Evolutionary conservation across 37 sponge, comb jelly and placozoan genomes (phyloP).

Genomic region (Mnemiopsis leidyi): DNA sequence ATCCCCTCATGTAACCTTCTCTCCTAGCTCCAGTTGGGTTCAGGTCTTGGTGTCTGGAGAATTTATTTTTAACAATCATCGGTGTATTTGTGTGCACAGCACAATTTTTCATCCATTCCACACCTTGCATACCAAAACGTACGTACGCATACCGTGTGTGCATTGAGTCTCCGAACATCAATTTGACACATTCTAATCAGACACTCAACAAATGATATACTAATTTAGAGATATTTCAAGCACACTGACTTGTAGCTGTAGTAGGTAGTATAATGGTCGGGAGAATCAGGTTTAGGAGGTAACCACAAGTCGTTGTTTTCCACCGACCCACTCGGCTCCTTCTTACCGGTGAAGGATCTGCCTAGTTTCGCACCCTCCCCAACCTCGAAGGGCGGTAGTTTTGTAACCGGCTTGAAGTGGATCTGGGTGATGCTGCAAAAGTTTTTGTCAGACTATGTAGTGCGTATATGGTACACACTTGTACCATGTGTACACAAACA

Average conservation of each 20-base stretch:
- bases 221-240: no score
- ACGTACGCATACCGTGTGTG: no score
- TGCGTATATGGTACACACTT: no score
- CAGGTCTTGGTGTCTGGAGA: conserved; percentile 40
- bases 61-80: not conserved
- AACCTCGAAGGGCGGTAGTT: conserved; percentile 53
- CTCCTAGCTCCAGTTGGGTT: conserved; percentile 51
- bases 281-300: conserved; percentile 48
- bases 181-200: no score
- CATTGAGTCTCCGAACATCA: no score
- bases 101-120: no score
- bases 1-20: conserved; percentile 37
- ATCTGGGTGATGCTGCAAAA: conserved; percentile 49
- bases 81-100: no score
- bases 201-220: no score
- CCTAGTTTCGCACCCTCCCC: conserved; percentile 44
- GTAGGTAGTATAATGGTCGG: conserved; percentile 44
- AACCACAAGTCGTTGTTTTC: conserved; percentile 53
- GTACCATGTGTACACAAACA: no score
- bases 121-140: no score
- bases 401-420: conserved; percentile 38
- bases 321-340: conserved; percentile 10
- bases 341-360: conserved; percentile 4
- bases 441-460: no score
- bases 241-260: conserved; percentile 4